phyloP scores from a whole-genome alignment of 2,888 invertebrate genomes.

The Anagyrus pseudococci region DNA sequence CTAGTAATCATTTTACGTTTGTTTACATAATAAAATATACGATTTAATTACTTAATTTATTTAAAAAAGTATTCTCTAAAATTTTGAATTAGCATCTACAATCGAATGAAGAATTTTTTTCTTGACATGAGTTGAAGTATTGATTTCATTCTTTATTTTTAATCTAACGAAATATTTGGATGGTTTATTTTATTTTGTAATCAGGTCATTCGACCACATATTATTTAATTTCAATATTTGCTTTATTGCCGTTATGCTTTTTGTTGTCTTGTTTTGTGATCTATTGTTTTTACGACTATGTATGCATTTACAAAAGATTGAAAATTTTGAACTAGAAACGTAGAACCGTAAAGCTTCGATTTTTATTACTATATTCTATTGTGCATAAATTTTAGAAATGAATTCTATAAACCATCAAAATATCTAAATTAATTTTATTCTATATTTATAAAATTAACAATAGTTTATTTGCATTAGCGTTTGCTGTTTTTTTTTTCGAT shows the following conservation, averaged over 20 bases:
- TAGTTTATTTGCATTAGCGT: too few species aligned
- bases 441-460: neutral
- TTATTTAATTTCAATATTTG: neutral
- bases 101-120: neutral
- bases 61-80: neutral
- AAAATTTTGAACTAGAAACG: neutral
- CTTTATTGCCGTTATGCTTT: neutral
- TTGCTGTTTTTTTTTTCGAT: too few species aligned
- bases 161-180: neutral
- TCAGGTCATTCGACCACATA: neutral
- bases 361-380: neutral
- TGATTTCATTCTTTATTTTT: neutral
- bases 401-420: constrained; percentile 11
- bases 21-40: too few species aligned
- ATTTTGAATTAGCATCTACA: neutral
- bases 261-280: neutral
- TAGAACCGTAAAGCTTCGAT: neutral
- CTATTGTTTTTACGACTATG: neutral
- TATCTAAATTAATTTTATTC: neutral
- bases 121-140: neutral
- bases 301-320: neutral
- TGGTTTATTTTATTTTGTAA: neutral
- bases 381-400: neutral
- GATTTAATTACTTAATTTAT: neutral
- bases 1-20: too few species aligned